These are phyloP conservation scores for Erannis defoliaria DNA, from an alignment of 2,888 invertebrate genomes.

Conservation along the genomic window DNA sequence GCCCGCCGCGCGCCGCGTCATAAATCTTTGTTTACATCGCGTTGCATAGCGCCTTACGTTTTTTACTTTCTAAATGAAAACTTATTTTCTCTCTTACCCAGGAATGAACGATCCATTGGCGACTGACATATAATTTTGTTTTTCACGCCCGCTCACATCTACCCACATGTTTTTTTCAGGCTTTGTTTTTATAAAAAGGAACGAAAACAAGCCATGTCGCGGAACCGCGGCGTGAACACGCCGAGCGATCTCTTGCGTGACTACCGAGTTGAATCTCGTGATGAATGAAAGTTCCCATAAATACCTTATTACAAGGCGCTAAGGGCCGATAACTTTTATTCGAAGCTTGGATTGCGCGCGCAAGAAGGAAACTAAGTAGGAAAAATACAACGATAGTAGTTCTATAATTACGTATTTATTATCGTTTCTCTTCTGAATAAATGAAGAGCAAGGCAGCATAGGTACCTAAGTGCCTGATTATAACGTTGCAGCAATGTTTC, in stretches of 20 bases:
- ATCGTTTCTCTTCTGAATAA: neutral
- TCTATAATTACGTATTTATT: too few species aligned
- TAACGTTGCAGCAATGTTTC: neutral
- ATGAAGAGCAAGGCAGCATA: neutral
- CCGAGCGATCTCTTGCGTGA: conserved; percentile 65
- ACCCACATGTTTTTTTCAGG: conserved; percentile 83
- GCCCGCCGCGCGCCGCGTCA: neutral
- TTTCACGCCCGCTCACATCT: conserved; percentile 87
- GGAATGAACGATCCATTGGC: conserved; percentile 88
- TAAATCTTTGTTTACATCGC: conserved; percentile 29
- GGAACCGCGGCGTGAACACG: conserved; percentile 62
- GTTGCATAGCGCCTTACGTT: conserved; percentile 17
- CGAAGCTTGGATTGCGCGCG: conserved; percentile 57
- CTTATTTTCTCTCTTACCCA: conserved; percentile 80
- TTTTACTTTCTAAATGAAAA: conserved; percentile 13
- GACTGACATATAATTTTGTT: conserved; percentile 86
- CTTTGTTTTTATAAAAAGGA: conserved; percentile 50
- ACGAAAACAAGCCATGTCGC: conserved; percentile 60
- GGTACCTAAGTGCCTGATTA: neutral
- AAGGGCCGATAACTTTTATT: conserved; percentile 44
- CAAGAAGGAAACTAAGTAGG: conserved; percentile 33
- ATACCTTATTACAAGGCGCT: conserved; percentile 42
- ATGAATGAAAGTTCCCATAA: conserved; percentile 62
- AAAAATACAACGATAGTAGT: conserved; percentile 12
- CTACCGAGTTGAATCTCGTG: conserved; percentile 59